phyloP scores from a whole-genome alignment of 2,888 invertebrate species.

The Steromphala cineraria region DNA sequence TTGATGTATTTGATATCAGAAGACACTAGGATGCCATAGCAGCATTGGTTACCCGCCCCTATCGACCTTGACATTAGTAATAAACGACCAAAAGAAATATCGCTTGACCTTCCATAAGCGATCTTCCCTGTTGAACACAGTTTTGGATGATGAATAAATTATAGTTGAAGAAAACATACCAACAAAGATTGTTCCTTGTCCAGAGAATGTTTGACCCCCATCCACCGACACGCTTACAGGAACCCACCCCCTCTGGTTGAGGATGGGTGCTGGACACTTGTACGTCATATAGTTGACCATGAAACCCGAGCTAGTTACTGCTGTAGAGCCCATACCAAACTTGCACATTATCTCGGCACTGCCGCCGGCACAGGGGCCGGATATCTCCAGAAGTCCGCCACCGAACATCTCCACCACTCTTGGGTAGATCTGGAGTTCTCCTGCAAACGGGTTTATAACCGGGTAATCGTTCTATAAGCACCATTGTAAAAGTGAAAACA shows the following conservation, averaged over 20 bases:
- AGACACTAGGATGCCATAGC: too few species aligned
- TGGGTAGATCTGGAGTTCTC: conserved; percentile 45
- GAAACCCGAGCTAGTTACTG: conserved; percentile 25
- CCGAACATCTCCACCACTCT: conserved; percentile 92
- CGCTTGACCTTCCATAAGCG: too few species aligned
- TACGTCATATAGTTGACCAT: conserved; percentile 76
- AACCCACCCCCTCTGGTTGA: conserved; percentile 91
- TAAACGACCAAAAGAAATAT: too few species aligned
- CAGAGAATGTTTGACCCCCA: conserved; percentile 84
- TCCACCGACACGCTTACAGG: conserved; percentile 90
- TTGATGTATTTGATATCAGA: too few species aligned
- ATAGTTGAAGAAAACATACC: conserved; percentile 83
- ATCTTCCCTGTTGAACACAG: too few species aligned
- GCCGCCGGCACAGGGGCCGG: conserved; percentile 93
- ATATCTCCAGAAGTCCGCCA: conserved; percentile 95
- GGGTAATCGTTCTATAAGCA: too few species aligned
- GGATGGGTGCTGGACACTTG: conserved; percentile 90
- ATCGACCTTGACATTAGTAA: neutral
- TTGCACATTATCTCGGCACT: conserved; percentile 81
- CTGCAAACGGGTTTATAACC: conserved; percentile 25
- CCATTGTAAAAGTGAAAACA: too few species aligned
- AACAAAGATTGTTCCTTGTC: conserved; percentile 93
- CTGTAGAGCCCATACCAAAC: conserved; percentile 65
- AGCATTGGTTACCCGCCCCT: conserved; percentile 91
- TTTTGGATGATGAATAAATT: too few species aligned